Evolutionary conservation across 1,140 invertebrate genomes (phyloP).

Genomic region (Aphaenogaster floridana): DNA sequence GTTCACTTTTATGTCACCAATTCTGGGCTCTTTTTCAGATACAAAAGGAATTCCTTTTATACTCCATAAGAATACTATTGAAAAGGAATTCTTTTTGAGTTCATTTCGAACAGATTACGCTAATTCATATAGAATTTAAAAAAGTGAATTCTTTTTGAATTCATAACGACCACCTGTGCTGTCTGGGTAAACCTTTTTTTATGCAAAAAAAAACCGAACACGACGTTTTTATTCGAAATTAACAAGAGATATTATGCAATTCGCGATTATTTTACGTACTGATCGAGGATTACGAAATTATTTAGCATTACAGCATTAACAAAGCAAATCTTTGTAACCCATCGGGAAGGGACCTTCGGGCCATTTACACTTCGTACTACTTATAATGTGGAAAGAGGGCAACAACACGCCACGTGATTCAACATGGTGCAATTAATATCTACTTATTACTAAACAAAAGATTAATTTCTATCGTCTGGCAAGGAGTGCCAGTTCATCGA

Average conservation of each 20-base stretch:
- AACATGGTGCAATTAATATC: background rate
- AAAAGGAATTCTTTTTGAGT: too few species aligned
- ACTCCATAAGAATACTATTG: too few species aligned
- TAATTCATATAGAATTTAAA: too few species aligned
- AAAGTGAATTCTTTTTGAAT: too few species aligned
- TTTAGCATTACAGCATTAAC: background rate
- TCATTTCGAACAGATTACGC: too few species aligned
- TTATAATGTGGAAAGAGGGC: background rate
- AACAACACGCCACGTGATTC: background rate
- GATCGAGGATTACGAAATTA: too few species aligned
- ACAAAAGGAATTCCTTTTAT: background rate
- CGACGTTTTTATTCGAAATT: background rate
- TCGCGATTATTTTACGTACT: background rate
- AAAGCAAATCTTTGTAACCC: background rate
- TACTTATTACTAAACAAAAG: background rate
- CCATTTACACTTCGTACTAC: constrained; percentile 40
- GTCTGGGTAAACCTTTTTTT: background rate
- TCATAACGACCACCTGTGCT: too few species aligned
- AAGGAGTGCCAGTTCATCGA: background rate
- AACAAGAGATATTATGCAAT: background rate
- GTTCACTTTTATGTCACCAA: too few species aligned
- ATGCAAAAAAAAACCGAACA: background rate
- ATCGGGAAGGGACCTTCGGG: background rate
- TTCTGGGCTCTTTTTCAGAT: too few species aligned
- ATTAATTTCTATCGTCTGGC: background rate